phyloP scores from a whole-genome alignment of 2,113 vertebrate genomes.

The Pedionomus torquatus region DNA sequence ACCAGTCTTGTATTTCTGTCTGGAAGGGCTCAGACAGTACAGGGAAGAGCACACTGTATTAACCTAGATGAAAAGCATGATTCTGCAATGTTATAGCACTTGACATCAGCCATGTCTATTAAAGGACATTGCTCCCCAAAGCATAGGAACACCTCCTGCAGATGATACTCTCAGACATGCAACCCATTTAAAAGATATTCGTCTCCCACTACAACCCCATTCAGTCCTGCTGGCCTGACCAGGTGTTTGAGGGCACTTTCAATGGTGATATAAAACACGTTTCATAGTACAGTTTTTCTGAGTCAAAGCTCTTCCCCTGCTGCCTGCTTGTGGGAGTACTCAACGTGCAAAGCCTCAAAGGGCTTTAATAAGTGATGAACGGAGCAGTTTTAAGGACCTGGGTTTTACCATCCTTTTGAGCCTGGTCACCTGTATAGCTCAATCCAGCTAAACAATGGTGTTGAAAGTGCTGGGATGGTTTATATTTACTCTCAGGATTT shows the following conservation, averaged over 20 bases:
- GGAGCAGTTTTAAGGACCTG: background rate
- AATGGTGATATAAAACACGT: background rate
- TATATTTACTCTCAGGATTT: background rate
- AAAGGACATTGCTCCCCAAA: conserved; percentile 23
- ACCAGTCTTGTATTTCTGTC: conserved; percentile 25
- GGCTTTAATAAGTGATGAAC: conserved; percentile 51
- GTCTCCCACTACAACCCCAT: background rate
- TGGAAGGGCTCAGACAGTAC: conserved; percentile 9
- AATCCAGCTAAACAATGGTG: background rate
- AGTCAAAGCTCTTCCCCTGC: conserved; percentile 35
- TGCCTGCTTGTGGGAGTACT: conserved; percentile 25
- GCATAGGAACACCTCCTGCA: background rate
- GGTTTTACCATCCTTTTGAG: conserved; percentile 63
- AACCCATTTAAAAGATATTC: background rate
- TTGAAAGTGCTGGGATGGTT: conserved; percentile 39
- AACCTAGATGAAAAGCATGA: background rate
- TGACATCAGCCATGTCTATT: background rate
- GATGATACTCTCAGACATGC: background rate
- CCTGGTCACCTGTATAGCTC: conserved; percentile 11
- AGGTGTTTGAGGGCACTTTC: background rate
- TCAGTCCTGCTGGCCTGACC: background rate
- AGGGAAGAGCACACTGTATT: background rate
- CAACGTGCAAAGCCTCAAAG: conserved; percentile 17
- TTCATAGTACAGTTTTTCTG: background rate
- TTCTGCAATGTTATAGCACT: background rate